Conservation (phyloP, 2,113 vertebrate genomes). For the Condylura cristata region DNA sequence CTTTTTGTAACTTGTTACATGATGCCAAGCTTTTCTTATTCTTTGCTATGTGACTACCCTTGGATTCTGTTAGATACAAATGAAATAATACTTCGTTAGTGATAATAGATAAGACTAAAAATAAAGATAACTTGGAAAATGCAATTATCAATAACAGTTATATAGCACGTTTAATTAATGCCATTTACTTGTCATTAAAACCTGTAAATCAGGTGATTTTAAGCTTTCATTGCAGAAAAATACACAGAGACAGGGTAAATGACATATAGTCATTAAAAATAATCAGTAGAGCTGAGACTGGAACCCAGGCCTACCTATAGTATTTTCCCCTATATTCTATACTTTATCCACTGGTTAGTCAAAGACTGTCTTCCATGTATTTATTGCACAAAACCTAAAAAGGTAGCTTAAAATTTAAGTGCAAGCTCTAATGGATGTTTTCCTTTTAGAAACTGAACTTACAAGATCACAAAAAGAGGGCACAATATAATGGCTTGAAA, state of each 20-base stretch:
- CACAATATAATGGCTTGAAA: background rate
- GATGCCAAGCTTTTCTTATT: background rate
- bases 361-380: background rate
- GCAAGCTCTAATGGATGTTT: background rate
- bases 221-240: conserved; percentile 47
- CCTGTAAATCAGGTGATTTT: conserved; percentile 35
- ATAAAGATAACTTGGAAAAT: conserved; percentile 54
- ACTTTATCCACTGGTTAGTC: background rate
- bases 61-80: conserved; percentile 18
- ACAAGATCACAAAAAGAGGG: background rate
- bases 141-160: conserved; percentile 27
- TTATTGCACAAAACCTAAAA: conserved; percentile 20
- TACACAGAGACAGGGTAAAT: conserved; percentile 25
- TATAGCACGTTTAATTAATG: conserved; percentile 45
- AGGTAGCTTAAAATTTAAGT: background rate
- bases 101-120: conserved; percentile 32
- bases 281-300: background rate
- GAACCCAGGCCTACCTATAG: conserved; percentile 14
- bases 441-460: conserved; percentile 27
- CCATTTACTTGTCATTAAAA: conserved; percentile 55
- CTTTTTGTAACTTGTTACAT: background rate
- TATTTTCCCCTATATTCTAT: background rate
- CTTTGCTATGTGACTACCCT: background rate
- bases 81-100: conserved; percentile 28
- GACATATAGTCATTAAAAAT: conserved; percentile 30